Evolutionary conservation across 1,140 invertebrate genomes (phyloP), one percentile per base, ranked within the genome.

Genomic region (Bilobella aurantiaca): DNA sequence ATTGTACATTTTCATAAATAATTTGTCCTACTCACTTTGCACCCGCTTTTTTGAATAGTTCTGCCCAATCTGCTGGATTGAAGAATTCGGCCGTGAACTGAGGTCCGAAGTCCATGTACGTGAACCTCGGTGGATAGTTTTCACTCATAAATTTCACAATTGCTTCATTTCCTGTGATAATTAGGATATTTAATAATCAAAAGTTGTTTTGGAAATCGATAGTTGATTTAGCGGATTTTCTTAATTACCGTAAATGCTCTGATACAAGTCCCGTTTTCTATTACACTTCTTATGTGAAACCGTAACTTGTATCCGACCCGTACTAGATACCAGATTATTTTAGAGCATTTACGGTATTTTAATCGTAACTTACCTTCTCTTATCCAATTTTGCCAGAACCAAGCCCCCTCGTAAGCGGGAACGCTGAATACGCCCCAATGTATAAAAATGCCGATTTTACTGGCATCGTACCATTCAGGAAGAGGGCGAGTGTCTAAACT

Each of bases 401-500:
- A 80, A 69, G 79, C 80, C 42, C 58, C 66, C 16, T 66, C 71
- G 67, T 69, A 79, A 12, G 74, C 75, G 3, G 82, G 82, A 0
- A 84, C 82, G 3, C 80, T 81, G 72, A 79, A 83, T 0, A 84
- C 78, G 8, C 82, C 82, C 82, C 82, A 83, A 70, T 84, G 82
- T 25, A 81, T 75, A 68, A 84, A 84, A 60, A 84, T 83, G 14
- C 82, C 82, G 37, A 84, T 74, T 72, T 84, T 84, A 3, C 74
- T 74, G 27, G 81, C 71, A 69, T 82, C 82, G 66, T 79, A 84
- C 82, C 82, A 84, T 3, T 34, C 12, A 0, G 83, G 83, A 3
- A 82, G 49, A 23, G 81, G 79, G 2, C 83, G 73, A 1, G 74
- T 67, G 67, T 84, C 82, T 3, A 84, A 64, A 3, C 81, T 84